Conservation (phyloP, 2,888 invertebrate genomes). For the Gymnosoma rotundatum region DNA sequence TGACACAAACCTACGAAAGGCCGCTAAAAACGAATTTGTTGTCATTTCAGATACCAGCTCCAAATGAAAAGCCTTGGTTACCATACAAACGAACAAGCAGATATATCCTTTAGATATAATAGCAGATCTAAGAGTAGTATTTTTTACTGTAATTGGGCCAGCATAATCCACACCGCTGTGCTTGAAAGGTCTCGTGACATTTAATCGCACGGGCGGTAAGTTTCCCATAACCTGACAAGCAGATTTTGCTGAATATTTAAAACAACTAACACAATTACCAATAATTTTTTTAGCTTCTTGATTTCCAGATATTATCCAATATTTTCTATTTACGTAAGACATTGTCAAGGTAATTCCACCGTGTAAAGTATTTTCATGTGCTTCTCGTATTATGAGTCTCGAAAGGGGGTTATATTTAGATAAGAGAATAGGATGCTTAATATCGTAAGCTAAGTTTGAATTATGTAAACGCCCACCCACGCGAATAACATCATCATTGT, state of each 20-base stretch:
- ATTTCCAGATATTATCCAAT: slow-evolving; percentile 6
- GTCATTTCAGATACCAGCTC: neutral
- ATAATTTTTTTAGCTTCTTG: slow-evolving; percentile 7
- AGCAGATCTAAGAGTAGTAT: neutral
- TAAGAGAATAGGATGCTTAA: slow-evolving; percentile 10
- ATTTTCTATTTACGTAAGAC: slow-evolving; percentile 39
- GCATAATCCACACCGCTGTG: neutral
- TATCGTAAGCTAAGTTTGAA: neutral
- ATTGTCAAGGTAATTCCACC: neutral
- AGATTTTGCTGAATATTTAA: slow-evolving; percentile 17
- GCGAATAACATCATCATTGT: too few species aligned
- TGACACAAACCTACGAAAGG: slow-evolving; percentile 18
- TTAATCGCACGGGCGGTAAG: neutral
- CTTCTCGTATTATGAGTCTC: slow-evolving; percentile 19
- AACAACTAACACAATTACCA: neutral
- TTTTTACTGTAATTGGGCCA: neutral
- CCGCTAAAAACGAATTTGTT: too few species aligned
- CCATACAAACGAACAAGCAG: neutral
- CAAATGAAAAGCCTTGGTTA: neutral
- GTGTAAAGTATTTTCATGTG: neutral
- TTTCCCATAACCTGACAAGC: too few species aligned
- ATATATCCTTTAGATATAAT: slow-evolving; percentile 7
- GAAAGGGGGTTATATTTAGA: slow-evolving; percentile 1
- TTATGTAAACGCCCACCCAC: too few species aligned
- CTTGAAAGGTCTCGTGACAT: slow-evolving; percentile 3